Base-by-base conservation (phyloP, 2,888 invertebrate genomes). In the Drosophila cognata region DNA sequence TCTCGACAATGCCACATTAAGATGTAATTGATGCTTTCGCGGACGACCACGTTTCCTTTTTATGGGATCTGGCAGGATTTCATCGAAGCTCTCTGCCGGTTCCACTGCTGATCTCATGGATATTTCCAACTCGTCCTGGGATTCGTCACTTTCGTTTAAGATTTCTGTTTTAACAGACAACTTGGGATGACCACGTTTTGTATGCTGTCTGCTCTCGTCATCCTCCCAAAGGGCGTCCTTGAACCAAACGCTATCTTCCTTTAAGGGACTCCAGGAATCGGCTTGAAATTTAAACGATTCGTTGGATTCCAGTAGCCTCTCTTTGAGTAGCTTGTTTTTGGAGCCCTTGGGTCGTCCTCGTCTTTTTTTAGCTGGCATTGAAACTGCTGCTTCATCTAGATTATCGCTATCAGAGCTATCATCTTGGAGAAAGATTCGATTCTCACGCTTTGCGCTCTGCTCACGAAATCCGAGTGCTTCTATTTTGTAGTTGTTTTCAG, bases 1-100 rank as follows among this genome's bases (percentile, higher is more conserved):
- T 48, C 55, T 57, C 4, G 64, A 78, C 18, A 78, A 38, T 3
- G 77, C 74, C 0, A 43, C 10, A 41, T 78, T 78, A 51, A 57
- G 60, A 36, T 50, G 29, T 1, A 2, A n/a, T n/a, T 8, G 3
- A 10, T 35, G 29, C 35, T 78, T 78, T 38, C 50, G 55, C 10
- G 78, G 78, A 8, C 78, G 71, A 18, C 78, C 78, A 5, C 71
- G 74, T 43, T 68, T 79, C 3, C 62, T 65, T 56, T 68, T 79
- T 2, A 64, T 28, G 11, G 31, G 11, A 5, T n/a, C 29, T 10
- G 16, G n/a, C 18, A 2, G 11, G 1, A 35, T 16, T 0, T 48
- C 8, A 52, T 43, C 25, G 2, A 28, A 10, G 6, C 6, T 1
- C n/a, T 59, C 41, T 16, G 46, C 29, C 11, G 33, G 6, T 10